A percentile compares a stretch with the other conserved stretches of the same genome.
These are phyloP conservation scores for Acridotheres tristis DNA, from an alignment of 2,797 vertebrate species.

Conservation along the genomic window DNA sequence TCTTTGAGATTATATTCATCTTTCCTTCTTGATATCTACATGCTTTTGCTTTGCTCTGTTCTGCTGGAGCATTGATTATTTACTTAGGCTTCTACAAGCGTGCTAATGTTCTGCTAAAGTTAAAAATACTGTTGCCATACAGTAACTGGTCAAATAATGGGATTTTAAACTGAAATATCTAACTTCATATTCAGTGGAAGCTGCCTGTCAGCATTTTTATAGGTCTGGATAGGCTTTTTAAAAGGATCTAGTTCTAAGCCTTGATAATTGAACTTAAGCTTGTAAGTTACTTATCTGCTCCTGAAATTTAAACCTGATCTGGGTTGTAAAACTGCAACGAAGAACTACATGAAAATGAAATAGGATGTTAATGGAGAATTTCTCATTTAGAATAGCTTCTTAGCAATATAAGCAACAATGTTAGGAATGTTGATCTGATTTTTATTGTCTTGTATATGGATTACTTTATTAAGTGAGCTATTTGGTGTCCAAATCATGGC, in stretches of 20 bases:
- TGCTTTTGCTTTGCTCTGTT: background rate
- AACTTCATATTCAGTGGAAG: background rate
- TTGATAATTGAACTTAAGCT: slow-evolving; percentile 54
- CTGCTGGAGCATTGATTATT: background rate
- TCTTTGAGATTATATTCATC: background rate
- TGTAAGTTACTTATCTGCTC: background rate
- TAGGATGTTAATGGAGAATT: background rate
- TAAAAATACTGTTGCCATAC: background rate
- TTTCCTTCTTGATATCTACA: background rate
- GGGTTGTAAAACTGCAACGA: background rate
- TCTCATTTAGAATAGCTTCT: slow-evolving; percentile 4
- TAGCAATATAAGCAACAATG: background rate
- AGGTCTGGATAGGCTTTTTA: slow-evolving; percentile 12
- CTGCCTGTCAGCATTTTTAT: slow-evolving; percentile 19
- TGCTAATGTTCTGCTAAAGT: background rate
- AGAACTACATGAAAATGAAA: background rate
- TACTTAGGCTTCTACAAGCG: background rate
- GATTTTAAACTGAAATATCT: slow-evolving; percentile 12
- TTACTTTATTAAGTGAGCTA: slow-evolving; percentile 40
- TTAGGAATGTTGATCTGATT: background rate
- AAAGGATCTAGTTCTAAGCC: slow-evolving; percentile 11
- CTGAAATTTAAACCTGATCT: slow-evolving; percentile 24
- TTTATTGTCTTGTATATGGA: background rate
- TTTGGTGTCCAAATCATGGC: slow-evolving; percentile 37
- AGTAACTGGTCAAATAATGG: background rate